These are phyloP conservation scores for Euplagia quadripunctaria DNA, from an alignment of 2,888 invertebrate genomes.

Conservation along the genomic window DNA sequence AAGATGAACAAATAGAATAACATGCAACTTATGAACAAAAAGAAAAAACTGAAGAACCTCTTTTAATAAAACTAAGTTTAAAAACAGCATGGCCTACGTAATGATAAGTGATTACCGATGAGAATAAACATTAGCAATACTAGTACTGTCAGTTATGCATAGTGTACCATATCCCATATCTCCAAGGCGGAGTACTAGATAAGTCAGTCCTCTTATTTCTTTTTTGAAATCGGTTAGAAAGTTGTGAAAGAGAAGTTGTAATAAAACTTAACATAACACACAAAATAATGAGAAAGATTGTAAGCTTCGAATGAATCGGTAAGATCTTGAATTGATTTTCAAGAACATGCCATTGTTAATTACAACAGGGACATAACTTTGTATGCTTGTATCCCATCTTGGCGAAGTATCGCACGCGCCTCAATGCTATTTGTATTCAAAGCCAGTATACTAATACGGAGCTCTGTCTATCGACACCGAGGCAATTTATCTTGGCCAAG, in stretches of 20 bases:
- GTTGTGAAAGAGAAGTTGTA: too few species aligned
- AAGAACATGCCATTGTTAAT: background rate
- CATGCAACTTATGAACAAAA: background rate
- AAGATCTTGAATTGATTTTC: background rate
- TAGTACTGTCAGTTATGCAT: too few species aligned
- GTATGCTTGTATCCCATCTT: background rate
- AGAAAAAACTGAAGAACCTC: too few species aligned
- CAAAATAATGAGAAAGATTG: background rate
- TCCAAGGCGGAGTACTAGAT: background rate
- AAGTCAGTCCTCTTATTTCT: background rate
- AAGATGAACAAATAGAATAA: background rate
- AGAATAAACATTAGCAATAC: too few species aligned
- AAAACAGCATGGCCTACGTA: background rate
- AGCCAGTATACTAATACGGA: slow-evolving; percentile 79
- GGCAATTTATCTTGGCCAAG: slow-evolving; percentile 76
- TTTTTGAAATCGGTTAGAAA: too few species aligned
- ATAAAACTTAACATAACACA: background rate
- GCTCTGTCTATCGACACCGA: slow-evolving; percentile 75
- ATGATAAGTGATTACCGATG: background rate
- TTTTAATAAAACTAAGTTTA: too few species aligned
- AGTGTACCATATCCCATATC: too few species aligned
- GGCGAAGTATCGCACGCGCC: slow-evolving; percentile 56
- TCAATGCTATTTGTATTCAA: slow-evolving; percentile 80
- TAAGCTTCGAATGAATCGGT: background rate
- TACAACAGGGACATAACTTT: background rate